A percentile compares a stretch with the other conserved stretches of the same genome.
Conservation (phyloP, 1,140 invertebrate genomes). For the Zaprionus capensis region DNA sequence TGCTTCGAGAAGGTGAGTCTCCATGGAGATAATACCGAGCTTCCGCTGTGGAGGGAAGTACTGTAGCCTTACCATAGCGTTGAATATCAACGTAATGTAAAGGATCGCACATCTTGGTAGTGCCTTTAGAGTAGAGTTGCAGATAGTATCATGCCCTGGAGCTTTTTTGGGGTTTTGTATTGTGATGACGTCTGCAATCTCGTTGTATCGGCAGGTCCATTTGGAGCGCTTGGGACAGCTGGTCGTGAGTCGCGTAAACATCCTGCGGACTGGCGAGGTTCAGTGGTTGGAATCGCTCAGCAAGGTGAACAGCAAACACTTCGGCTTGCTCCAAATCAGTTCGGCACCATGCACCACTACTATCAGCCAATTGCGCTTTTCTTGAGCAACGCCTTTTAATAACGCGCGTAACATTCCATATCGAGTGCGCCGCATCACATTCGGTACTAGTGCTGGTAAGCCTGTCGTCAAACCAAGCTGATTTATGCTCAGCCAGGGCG, state of each 20-base stretch:
- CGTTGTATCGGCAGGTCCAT: not conserved
- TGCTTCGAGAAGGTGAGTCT: too few relatives aligned
- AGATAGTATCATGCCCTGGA: not conserved
- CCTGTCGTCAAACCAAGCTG: not conserved
- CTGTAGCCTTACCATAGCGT: constrained; percentile 19
- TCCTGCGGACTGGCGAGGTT: constrained; percentile 4
- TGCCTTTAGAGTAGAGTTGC: constrained; percentile 2
- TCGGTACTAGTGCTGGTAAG: not conserved
- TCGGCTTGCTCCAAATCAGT: not conserved
- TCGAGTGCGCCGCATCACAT: not conserved
- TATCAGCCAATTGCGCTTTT: too few relatives aligned
- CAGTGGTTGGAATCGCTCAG: not conserved
- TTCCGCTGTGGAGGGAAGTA: constrained; percentile 12
- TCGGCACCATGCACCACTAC: too few relatives aligned
- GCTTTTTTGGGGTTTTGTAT: not conserved
- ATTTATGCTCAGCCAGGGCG: not conserved
- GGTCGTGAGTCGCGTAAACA: not conserved
- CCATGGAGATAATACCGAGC: not conserved
- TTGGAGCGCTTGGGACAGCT: constrained; percentile 5
- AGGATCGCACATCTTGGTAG: not conserved
- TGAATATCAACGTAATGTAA: constrained; percentile 7
- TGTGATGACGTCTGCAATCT: not conserved
- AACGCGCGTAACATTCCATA: not conserved
- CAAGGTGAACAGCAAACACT: not conserved
- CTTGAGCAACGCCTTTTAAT: too few relatives aligned